Conservation (phyloP, 2,888 invertebrate species). For the Leistus spinibarbis region DNA sequence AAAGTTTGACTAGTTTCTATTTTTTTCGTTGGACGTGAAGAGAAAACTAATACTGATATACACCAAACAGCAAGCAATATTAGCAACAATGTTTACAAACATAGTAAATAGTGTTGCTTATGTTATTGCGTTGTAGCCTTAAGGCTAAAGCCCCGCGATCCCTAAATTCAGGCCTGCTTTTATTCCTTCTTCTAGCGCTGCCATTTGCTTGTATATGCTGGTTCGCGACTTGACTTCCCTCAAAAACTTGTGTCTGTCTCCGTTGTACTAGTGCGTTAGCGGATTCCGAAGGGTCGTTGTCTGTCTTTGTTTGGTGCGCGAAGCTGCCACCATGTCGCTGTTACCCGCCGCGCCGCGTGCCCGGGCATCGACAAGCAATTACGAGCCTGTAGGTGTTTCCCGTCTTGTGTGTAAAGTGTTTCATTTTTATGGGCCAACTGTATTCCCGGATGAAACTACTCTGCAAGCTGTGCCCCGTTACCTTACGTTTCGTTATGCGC, state of each 20-base stretch:
- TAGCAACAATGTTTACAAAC: too few species aligned
- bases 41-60: too few species aligned
- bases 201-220: not conserved
- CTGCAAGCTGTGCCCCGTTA: conserved; percentile 5
- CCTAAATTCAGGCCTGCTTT: too few species aligned
- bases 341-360: not conserved
- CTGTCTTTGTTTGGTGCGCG: conserved; percentile 5
- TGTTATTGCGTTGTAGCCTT: too few species aligned
- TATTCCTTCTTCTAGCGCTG: not conserved
- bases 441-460: conserved; percentile 6
- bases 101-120: too few species aligned
- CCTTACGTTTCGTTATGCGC: not conserved
- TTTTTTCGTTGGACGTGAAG: too few species aligned
- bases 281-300: not conserved
- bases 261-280: not conserved
- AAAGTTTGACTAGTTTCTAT: too few species aligned
- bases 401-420: conserved; percentile 10
- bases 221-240: not conserved
- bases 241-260: not conserved
- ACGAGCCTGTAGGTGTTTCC: conserved; percentile 3
- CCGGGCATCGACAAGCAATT: conserved; percentile 13
- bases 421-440: conserved; percentile 7
- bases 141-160: too few species aligned
- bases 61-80: too few species aligned
- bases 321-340: not conserved